Conservation (phyloP, 2,888 invertebrate species). For the Crocallis elinguaria region DNA sequence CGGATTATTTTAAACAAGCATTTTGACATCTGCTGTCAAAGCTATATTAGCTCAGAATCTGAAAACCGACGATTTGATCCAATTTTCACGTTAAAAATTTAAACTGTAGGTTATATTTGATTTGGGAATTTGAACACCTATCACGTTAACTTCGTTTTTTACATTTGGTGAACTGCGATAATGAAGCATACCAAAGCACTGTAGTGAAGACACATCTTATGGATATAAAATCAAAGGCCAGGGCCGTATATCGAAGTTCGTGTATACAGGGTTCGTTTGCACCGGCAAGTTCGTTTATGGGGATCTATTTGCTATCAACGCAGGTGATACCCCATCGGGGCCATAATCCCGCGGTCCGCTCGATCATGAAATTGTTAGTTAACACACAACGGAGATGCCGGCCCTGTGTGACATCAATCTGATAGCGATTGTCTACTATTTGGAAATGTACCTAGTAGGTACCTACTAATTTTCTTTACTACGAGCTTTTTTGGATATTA, state of each 20-base stretch:
- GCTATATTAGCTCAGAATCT: too few species aligned
- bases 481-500: too few species aligned
- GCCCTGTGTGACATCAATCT: background rate
- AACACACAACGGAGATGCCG: conserved; percentile 28
- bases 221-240: background rate
- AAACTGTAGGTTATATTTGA: too few species aligned
- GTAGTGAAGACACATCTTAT: background rate
- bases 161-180: too few species aligned
- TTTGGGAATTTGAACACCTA: too few species aligned
- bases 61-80: too few species aligned
- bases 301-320: conserved; percentile 27
- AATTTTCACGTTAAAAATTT: too few species aligned
- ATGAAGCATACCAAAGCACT: too few species aligned
- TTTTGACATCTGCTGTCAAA: too few species aligned
- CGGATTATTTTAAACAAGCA: too few species aligned
- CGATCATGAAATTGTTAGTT: conserved; percentile 50
- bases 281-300: conserved; percentile 21
- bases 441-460: background rate
- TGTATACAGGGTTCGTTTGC: conserved; percentile 7
- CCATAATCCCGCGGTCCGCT: conserved; percentile 36
- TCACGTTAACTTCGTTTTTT: too few species aligned
- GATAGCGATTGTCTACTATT: background rate
- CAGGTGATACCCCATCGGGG: conserved; percentile 27
- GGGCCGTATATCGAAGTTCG: conserved; percentile 1
- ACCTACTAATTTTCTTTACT: too few species aligned